Evolutionary conservation across 2,797 vertebrate genomes (phyloP), one percentile per base, ranked within the genome.

Genomic region (Pantherophis vulpinus): DNA sequence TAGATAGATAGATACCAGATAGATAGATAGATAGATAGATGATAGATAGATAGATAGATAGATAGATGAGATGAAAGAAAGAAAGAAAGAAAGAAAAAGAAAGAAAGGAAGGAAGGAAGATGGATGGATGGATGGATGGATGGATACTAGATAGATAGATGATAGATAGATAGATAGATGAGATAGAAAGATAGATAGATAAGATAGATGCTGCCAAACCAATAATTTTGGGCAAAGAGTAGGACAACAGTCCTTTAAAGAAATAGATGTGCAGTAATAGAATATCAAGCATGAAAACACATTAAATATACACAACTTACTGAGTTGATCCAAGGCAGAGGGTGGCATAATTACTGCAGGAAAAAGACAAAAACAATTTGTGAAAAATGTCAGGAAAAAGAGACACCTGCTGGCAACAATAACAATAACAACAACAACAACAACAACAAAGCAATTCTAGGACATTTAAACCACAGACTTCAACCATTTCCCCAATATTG

Each of bases 341-440:
- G 99, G 99, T 0, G 99, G 99, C 99, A 99, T 99, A 95, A 99
- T 99, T 94, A 99, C 99, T 99, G 97, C 93, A 97, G 94, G 96
- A 96, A 95, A 63, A 37, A 91, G 83, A 13, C 14, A 27, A 27
- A 63, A 70, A 87, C 8, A 29, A 98, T 90, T 47, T 95, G 94
- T 91, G 93, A 56, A 86, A 60, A 74, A 90, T 70, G 8, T 14
- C 63, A 89, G 79, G 58, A 94, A 55, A 66, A 90, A n/a, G 0
- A 18, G 88, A 51, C 1, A 18, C 0, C 95, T 66, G 95, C 74
- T 1, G 32, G 25, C 59, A 93, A 5, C 3, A 51, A 60, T 2
- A 25, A 0, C 93, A 4, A 5, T n/a, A n/a, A n/a, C n/a, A 9
- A 23, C 3, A 51, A 61, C 8, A 25, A 0, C 93, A 4, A 5